phyloP scores from a whole-genome alignment of 2,797 vertebrate genomes.

The Lagodon rhomboides region DNA sequence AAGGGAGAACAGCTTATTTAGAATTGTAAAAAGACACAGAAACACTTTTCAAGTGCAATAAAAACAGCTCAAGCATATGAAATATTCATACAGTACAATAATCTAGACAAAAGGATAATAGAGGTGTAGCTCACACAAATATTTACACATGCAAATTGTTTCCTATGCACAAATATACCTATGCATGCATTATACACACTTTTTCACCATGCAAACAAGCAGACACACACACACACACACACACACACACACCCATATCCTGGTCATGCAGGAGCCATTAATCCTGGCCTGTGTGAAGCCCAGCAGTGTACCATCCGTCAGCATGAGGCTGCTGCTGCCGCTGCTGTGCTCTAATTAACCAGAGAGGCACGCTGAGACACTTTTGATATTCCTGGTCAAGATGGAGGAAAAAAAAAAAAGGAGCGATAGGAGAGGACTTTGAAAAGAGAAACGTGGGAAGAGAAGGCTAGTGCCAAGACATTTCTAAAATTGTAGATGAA shows the following conservation, averaged over 20 bases:
- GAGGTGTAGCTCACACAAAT: conserved; percentile 42
- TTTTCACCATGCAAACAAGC: conserved; percentile 33
- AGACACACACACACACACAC: conserved; percentile 1
- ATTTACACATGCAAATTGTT: conserved; percentile 34
- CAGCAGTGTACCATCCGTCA: conserved; percentile 69
- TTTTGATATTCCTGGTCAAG: conserved; percentile 75
- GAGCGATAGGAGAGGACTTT: neutral
- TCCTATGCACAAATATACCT: neutral
- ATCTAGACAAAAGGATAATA: conserved; percentile 48
- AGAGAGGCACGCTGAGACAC: conserved; percentile 67
- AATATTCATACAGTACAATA: conserved; percentile 51
- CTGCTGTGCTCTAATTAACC: conserved; percentile 80
- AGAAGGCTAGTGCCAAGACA: neutral
- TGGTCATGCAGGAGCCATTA: conserved; percentile 64
- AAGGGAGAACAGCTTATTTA: conserved; percentile 15
- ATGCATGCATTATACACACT: conserved; percentile 30
- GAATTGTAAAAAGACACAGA: conserved; percentile 56
- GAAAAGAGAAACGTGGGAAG: conserved; percentile 13
- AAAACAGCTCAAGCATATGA: conserved; percentile 33
- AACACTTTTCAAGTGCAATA: conserved; percentile 40
- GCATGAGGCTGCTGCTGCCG: conserved; percentile 57
- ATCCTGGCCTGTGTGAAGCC: conserved; percentile 69
- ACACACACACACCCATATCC: conserved; percentile 8
- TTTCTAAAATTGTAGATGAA: conserved; percentile 11
- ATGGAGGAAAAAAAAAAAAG: conserved; percentile 43